Base-by-base conservation (phyloP, 2,113 vertebrate genomes). In the Varanus komodoensis region DNA sequence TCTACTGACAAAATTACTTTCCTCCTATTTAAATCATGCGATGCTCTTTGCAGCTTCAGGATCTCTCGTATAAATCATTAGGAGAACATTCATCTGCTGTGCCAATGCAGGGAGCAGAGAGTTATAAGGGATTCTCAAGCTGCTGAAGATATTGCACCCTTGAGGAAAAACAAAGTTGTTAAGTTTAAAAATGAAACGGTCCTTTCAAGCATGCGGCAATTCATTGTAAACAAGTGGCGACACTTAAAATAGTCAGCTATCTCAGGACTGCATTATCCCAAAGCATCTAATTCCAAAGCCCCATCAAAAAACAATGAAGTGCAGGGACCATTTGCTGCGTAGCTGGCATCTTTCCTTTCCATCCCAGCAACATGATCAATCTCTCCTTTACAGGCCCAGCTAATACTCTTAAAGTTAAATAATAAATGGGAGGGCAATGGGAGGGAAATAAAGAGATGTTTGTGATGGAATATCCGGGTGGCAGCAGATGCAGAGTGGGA, bases 131-230 rank as follows among this genome's bases (percentile, higher is more conserved):
- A 91, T 61, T 86, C 89, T 95, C 94, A 78, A 88, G 83, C 61
- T 91, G 85, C 74, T 86, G 23, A 92, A 94, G 44, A 82, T 85
- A 90, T 57, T 86, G 92, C 19, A 92, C 91, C 83, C 93, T 86
- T 84, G 88, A 86, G 92, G 17, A 94, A 95, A 90, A 96, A 44
- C 5, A 81, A 92, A 27, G 6, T 61, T 93, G 84, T 94, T 91
- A 92, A 91, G 92, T 91, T 95, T 96, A 92, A 86, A 92, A 94
- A 86, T 44, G 57, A 94, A 48, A 85, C 86, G 2, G 48, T 93
- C 87, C 81, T 96, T 88, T 86, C 67, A 87, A 86, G 54, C 57
- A n/a, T 74, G 15, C 23, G 80, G 7, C 88, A 27, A 86, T 95
- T 93, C 68, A 50, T 67, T 90, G 94, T 93, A 94, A 94, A 93